Conservation (phyloP, 2,113 vertebrate species). For the Manacus vitellinus region DNA sequence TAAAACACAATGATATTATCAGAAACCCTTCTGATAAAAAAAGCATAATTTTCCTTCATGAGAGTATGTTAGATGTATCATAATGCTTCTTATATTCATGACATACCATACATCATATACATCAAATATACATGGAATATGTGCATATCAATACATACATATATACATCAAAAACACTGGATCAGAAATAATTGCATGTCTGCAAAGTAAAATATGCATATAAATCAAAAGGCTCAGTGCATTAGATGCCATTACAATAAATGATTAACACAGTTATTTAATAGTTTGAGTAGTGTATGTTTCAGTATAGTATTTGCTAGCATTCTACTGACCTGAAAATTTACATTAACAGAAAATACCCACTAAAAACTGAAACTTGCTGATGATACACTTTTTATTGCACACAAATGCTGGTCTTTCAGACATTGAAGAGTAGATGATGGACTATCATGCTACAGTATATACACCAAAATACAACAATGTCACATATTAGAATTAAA, state of each 20-base stretch:
- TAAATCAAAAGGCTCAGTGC: slow-evolving; percentile 68
- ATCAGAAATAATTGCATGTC: slow-evolving; percentile 72
- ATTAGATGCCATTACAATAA: slow-evolving; percentile 70
- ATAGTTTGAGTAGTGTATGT: slow-evolving; percentile 56
- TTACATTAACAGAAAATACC: slow-evolving; percentile 14
- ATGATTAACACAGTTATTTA: slow-evolving; percentile 57
- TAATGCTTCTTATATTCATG: slow-evolving; percentile 60
- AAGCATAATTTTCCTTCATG: slow-evolving; percentile 18
- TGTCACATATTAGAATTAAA: neutral
- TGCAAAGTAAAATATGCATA: slow-evolving; percentile 70
- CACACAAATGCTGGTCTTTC: slow-evolving; percentile 20
- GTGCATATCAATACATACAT: slow-evolving; percentile 57
- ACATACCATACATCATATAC: slow-evolving; percentile 23
- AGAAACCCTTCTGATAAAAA: slow-evolving; percentile 39
- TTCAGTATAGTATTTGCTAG: slow-evolving; percentile 57
- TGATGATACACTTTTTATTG: slow-evolving; percentile 29
- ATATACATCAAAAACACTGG: slow-evolving; percentile 63
- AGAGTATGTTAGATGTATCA: slow-evolving; percentile 35
- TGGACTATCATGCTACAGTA: slow-evolving; percentile 1
- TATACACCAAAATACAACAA: neutral
- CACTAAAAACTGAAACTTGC: slow-evolving; percentile 38
- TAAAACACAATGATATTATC: neutral
- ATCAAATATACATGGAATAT: slow-evolving; percentile 36
- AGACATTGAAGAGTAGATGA: neutral
- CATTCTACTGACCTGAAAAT: slow-evolving; percentile 44